A percentile compares a stretch with the other conserved stretches of the same genome.
Conservation (phyloP, 2,113 vertebrate genomes). For the Talpa occidentalis region DNA sequence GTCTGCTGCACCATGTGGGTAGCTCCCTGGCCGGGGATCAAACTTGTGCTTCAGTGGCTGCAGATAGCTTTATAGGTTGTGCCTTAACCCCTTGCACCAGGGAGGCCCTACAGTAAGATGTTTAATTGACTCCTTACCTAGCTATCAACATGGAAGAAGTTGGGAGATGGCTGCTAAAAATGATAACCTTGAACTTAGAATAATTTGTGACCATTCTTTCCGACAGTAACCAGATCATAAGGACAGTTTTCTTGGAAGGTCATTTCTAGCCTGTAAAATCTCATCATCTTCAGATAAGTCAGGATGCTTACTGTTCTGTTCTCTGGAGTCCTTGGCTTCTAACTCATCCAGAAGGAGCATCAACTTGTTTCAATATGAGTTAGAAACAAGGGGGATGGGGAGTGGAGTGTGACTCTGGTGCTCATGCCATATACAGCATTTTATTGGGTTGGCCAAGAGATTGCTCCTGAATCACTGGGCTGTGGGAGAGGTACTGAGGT, state of each 20-base stretch:
- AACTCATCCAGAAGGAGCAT: not conserved
- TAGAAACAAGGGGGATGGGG: not conserved
- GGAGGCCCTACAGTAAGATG: too few species aligned
- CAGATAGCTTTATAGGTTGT: too few species aligned
- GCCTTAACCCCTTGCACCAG: too few species aligned
- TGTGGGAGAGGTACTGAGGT: not conserved
- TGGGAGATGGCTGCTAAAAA: not conserved
- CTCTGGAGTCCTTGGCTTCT: not conserved
- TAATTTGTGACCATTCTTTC: not conserved
- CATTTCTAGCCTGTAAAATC: not conserved
- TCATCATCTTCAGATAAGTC: slow-evolving; percentile 18
- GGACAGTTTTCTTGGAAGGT: slow-evolving; percentile 27
- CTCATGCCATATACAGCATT: not conserved
- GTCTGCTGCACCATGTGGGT: too few species aligned
- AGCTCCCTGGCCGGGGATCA: too few species aligned
- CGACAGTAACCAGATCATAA: slow-evolving; percentile 6
- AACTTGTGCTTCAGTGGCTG: too few species aligned
- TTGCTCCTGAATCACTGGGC: not conserved
- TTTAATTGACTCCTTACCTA: not conserved
- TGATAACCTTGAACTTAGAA: not conserved
- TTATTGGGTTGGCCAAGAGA: not conserved
- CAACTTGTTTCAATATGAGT: not conserved
- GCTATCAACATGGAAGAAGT: not conserved
- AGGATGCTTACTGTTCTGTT: slow-evolving; percentile 23
- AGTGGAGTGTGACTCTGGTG: not conserved